Base-by-base conservation (phyloP, 1,140 invertebrate species). In the Temnothorax longispinosus region DNA sequence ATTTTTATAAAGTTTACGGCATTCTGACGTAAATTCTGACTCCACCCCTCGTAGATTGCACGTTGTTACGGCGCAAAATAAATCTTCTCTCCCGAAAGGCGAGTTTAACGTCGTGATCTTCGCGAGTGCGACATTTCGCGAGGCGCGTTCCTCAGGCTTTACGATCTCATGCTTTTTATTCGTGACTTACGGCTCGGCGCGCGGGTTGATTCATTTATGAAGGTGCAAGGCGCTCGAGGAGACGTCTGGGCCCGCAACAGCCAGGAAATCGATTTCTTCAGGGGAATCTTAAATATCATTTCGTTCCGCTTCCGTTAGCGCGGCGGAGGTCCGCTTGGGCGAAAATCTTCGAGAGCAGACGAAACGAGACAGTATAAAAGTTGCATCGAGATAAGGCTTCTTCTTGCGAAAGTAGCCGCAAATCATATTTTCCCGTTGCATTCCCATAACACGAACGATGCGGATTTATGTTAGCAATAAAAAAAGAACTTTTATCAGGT, bases 181-280 rank as follows among this genome's bases (percentile, higher is more conserved):
- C 76, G 85, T 87, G 72, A 89, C 72, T 87, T 87, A 89, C 54
- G 38, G 47, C 27, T 50, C 13, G 41, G 78, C 44, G 35, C 74
- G 88, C 52, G 32, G 32, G 74, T 81, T 90, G 89, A 90, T 69
- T 90, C 85, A 90, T 90, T 89, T 89, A 89, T 89, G 89, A 87
- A 74, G 84, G 50, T 44, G 76, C 27, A 38, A 54, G 58, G 13
- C 72, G 62, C 56, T 84, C 62, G 52, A 38, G 13, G 54, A 77
- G 60, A 90, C 69, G 88, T 87, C 88, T 35, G 64, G 60, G 62
- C 52, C 21, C 38, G 85, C 18, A 84, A 75, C 72, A 75, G 80
- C 58, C 76, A 72, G 88, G 74, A 90, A 90, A 89, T 89, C 89
- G 88, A 90, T 90, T 89, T 85, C 78, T 69, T 87, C 72, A 60